These are phyloP conservation scores for Patiria miniata DNA, from an alignment of 35 echinoderm and acorn worm genomes.

Conservation along the genomic window DNA sequence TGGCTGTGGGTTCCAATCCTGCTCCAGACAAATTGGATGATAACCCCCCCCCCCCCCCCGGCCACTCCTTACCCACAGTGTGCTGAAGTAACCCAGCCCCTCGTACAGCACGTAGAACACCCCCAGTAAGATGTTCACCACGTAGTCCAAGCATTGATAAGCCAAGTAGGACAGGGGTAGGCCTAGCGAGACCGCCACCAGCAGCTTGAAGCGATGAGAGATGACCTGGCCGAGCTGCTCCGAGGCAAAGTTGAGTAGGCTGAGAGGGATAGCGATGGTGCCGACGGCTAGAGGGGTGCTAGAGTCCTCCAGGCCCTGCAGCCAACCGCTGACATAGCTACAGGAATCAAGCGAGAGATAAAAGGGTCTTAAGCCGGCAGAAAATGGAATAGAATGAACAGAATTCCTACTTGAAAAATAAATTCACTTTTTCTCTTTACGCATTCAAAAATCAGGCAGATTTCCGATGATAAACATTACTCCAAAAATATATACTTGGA, in stretches of 20 bases:
- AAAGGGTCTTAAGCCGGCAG: too few relatives aligned
- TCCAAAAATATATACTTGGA: too few relatives aligned
- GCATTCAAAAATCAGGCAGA: too few relatives aligned
- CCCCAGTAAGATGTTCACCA: slow-evolving; percentile 32
- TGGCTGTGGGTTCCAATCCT: too few relatives aligned
- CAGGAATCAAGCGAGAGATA: too few relatives aligned
- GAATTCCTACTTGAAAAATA: too few relatives aligned
- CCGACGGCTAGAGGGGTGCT: slow-evolving; percentile 74
- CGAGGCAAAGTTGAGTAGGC: slow-evolving; percentile 67
- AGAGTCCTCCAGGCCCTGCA: slow-evolving; percentile 76
- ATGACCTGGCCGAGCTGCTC: slow-evolving; percentile 58
- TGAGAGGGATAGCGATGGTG: slow-evolving; percentile 67
- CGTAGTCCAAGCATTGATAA: slow-evolving; percentile 66
- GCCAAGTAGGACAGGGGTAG: slow-evolving; percentile 59
- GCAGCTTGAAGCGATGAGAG: slow-evolving; percentile 46
- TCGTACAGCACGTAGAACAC: slow-evolving; percentile 53
- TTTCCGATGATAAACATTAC: too few relatives aligned
- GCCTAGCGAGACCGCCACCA: slow-evolving; percentile 56
- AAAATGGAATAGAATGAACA: too few relatives aligned
- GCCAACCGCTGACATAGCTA: slow-evolving; percentile 63
- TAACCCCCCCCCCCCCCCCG: too few relatives aligned
- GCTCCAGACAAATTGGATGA: too few relatives aligned
- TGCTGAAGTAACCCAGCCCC: slow-evolving; percentile 65
- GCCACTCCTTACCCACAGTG: slow-evolving; percentile 68
- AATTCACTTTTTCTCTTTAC: too few relatives aligned